These are phyloP conservation scores for Lepas anatifera DNA, from an alignment of 2,888 invertebrate genomes.

Conservation along the genomic window DNA sequence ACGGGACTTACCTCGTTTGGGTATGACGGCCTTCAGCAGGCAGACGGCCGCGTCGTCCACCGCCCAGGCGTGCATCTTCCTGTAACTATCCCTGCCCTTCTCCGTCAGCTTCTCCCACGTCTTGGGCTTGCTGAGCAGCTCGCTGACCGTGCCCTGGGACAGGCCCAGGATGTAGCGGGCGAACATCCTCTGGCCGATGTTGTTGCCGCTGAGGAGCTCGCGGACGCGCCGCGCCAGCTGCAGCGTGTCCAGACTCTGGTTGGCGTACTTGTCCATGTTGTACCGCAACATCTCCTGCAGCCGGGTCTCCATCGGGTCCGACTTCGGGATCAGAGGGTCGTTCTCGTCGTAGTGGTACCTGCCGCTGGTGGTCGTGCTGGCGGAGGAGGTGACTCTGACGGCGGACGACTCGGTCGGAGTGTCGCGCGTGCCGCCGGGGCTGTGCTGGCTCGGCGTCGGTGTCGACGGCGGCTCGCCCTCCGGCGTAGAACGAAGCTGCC, in stretches of 20 bases:
- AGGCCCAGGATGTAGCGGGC: conserved; percentile 96
- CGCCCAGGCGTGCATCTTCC: conserved; percentile 99
- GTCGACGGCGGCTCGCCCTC: not conserved
- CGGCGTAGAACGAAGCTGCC: not conserved
- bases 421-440: not conserved
- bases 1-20: conserved; percentile 82
- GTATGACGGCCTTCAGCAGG: conserved; percentile 93
- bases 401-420: not conserved
- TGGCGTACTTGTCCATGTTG: conserved; percentile 91
- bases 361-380: not conserved
- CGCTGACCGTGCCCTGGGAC: conserved; percentile 87
- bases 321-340: conserved; percentile 83
- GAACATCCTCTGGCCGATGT: conserved; percentile 96
- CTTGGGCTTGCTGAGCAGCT: conserved; percentile 94
- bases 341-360: conserved; percentile 8
- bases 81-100: conserved; percentile 96
- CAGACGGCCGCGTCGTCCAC: conserved; percentile 94
- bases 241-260: conserved; percentile 86
- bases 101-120: conserved; percentile 99
- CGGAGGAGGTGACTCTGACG: not conserved
- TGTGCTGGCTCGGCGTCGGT: not conserved
- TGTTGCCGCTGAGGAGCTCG: conserved; percentile 88
- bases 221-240: conserved; percentile 70
- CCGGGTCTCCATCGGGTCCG: conserved; percentile 85
- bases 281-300: conserved; percentile 86